Conservation (phyloP, 2,888 invertebrate genomes). For the Hyposoter dolosus region DNA sequence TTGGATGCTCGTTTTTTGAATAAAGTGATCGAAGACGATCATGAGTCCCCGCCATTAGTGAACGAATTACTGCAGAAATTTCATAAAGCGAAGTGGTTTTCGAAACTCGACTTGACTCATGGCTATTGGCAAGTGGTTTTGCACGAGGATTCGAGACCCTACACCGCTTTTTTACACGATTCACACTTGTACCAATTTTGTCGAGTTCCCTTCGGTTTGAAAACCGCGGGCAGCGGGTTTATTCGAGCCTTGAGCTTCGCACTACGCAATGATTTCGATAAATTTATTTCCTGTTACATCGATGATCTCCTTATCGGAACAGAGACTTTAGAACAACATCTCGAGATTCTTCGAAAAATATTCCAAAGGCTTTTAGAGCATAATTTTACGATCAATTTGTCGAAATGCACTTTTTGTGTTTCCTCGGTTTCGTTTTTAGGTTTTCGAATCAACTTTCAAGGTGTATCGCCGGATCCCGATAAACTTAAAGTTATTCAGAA, state of each 20-base stretch:
- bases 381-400: background rate
- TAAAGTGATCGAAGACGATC: conserved; percentile 31
- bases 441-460: background rate
- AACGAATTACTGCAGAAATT: background rate
- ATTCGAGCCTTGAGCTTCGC: background rate
- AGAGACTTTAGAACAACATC: background rate
- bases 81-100: background rate
- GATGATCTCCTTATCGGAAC: background rate
- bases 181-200: background rate
- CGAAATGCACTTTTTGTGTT: background rate
- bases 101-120: too few relatives aligned
- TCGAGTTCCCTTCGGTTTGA: background rate
- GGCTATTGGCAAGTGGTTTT: too few relatives aligned
- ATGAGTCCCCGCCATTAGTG: conserved; percentile 33
- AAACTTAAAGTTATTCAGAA: background rate
- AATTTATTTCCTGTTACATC: background rate
- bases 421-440: background rate
- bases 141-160: background rate
- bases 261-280: background rate
- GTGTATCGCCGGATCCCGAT: background rate
- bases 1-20: background rate
- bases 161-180: background rate
- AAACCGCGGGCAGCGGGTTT: conserved; percentile 3
- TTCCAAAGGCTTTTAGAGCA: background rate
- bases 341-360: background rate